Evolutionary conservation across 1,140 invertebrate genomes (phyloP).

Genomic region (Apis cerana): DNA sequence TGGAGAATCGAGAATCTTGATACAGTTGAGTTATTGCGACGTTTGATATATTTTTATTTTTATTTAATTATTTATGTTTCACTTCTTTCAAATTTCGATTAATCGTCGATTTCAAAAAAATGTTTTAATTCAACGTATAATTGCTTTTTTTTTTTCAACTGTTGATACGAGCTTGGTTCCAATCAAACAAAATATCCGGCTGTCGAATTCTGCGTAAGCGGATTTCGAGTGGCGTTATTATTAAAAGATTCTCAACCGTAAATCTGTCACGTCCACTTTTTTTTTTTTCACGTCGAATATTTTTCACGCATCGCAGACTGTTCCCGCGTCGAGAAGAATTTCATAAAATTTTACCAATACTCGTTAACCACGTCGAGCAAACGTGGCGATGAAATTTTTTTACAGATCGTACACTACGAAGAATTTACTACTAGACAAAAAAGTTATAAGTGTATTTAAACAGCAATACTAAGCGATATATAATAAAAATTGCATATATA

Average conservation of each 20-base stretch:
- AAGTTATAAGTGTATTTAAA: conserved; percentile 29
- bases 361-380: neutral
- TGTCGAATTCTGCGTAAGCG: neutral
- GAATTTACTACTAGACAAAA: conserved; percentile 10
- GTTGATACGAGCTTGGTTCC: neutral
- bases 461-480: conserved; percentile 36
- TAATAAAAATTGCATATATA: conserved; percentile 29
- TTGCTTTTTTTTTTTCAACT: conserved; percentile 23
- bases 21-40: neutral
- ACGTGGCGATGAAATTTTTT: neutral
- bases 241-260: conserved; percentile 9
- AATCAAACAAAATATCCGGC: conserved; percentile 4
- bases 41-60: no score
- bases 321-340: neutral
- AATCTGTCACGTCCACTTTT: conserved; percentile 1
- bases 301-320: neutral
- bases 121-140: neutral
- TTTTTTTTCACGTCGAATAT: neutral
- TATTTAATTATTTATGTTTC: neutral
- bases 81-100: neutral
- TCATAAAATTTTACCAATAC: conserved; percentile 1
- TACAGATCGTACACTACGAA: neutral
- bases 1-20: neutral
- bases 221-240: conserved; percentile 6
- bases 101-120: neutral